A percentile compares a stretch with the other conserved stretches of the same genome.
phyloP scores from a whole-genome alignment of 1,140 invertebrate species.

The Eumeta japonica region DNA sequence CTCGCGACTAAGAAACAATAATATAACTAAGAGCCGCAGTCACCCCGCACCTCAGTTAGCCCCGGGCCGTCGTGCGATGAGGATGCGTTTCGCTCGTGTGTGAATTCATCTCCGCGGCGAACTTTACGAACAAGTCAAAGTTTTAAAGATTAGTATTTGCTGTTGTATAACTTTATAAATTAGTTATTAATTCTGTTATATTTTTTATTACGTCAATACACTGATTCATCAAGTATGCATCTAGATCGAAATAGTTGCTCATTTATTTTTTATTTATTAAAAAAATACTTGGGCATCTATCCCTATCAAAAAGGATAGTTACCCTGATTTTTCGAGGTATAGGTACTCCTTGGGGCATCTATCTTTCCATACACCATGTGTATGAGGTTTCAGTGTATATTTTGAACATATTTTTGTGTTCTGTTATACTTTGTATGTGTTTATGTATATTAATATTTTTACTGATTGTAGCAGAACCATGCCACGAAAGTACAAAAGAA shows the following conservation, averaged over 20 bases:
- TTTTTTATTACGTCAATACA: too few relatives aligned
- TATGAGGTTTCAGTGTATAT: slow-evolving; percentile 5
- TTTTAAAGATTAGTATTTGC: too few relatives aligned
- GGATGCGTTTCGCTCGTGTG: too few relatives aligned
- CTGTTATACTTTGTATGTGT: background rate
- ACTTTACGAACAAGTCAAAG: too few relatives aligned
- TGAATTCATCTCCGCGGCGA: too few relatives aligned
- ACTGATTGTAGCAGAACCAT: slow-evolving; percentile 10
- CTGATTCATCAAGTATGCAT: too few relatives aligned
- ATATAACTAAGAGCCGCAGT: too few relatives aligned
- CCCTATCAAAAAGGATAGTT: background rate
- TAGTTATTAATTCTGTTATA: too few relatives aligned
- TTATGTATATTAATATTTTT: slow-evolving; percentile 4
- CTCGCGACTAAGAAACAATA: background rate
- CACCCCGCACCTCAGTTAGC: too few relatives aligned
- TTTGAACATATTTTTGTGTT: slow-evolving; percentile 1
- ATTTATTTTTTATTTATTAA: slow-evolving; percentile 1
- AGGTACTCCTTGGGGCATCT: slow-evolving; percentile 2
- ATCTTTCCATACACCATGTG: slow-evolving; percentile 5
- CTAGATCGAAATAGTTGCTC: too few relatives aligned
- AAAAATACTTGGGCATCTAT: background rate
- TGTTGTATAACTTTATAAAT: slow-evolving; percentile 3
- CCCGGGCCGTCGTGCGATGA: too few relatives aligned
- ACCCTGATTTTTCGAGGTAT: background rate
- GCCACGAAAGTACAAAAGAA: slow-evolving; percentile 5